Conservation (phyloP, 2,888 invertebrate species). For the Temnothorax rugatulus region DNA sequence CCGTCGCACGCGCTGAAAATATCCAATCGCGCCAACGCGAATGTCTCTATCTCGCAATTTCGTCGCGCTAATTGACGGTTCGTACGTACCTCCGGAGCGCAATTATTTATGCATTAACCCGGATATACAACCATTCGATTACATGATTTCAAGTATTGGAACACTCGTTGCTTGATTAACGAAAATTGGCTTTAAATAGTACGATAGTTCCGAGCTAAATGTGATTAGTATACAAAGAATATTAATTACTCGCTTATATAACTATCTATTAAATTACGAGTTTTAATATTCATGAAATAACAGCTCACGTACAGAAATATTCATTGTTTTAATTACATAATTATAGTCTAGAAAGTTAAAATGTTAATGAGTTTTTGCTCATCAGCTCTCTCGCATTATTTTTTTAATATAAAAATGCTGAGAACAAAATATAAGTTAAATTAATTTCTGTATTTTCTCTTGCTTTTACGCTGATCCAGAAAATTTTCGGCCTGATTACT, state of each 20-base stretch:
- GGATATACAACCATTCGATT: slow-evolving; percentile 16
- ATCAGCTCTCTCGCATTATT: background rate
- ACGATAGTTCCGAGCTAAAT: background rate
- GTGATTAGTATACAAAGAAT: slow-evolving; percentile 1
- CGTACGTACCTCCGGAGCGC: slow-evolving; percentile 19
- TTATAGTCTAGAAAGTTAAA: background rate
- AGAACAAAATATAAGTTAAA: slow-evolving; percentile 1
- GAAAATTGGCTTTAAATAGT: slow-evolving; percentile 14
- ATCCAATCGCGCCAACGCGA: slow-evolving; percentile 38
- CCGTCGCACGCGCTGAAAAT: slow-evolving; percentile 32
- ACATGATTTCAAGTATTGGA: slow-evolving; percentile 34
- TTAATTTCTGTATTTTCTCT: background rate
- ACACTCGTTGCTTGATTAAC: slow-evolving; percentile 9
- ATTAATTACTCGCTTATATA: slow-evolving; percentile 1
- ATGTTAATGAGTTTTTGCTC: slow-evolving; percentile 16
- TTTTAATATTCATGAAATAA: slow-evolving; percentile 2
- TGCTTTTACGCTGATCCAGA: background rate
- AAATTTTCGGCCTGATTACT: background rate
- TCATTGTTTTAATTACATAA: slow-evolving; percentile 24
- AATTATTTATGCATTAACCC: slow-evolving; percentile 46
- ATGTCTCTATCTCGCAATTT: slow-evolving; percentile 19
- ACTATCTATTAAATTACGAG: slow-evolving; percentile 27
- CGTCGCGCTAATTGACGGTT: slow-evolving; percentile 37
- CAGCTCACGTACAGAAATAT: background rate
- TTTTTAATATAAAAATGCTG: background rate